These are phyloP conservation scores for Morpho deidamia DNA, from an alignment of 2,888 invertebrate genomes.

Conservation along the genomic window DNA sequence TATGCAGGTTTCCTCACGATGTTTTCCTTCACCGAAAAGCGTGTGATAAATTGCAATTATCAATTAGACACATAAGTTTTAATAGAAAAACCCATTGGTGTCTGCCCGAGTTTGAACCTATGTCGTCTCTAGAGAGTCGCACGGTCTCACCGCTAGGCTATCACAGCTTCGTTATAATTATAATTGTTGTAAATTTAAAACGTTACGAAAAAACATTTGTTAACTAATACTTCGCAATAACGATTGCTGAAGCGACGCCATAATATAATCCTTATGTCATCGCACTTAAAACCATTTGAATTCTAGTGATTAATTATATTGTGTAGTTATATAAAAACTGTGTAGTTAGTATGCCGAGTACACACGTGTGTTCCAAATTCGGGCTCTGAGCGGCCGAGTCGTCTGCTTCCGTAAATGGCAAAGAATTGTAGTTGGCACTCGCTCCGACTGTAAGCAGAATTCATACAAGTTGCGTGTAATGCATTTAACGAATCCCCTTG, in stretches of 20 bases:
- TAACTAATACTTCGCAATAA: too few relatives aligned
- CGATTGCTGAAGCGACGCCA: constrained; percentile 7
- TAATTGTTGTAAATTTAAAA: too few relatives aligned
- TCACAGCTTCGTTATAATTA: too few relatives aligned
- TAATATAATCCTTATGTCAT: constrained; percentile 29
- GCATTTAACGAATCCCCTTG: constrained; percentile 1
- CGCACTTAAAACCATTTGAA: constrained; percentile 27
- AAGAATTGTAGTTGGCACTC: constrained; percentile 10
- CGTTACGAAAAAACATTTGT: too few relatives aligned
- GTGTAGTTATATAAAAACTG: constrained; percentile 30
- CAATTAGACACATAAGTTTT: too few relatives aligned
- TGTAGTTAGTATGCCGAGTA: constrained; percentile 39
- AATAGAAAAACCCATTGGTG: too few relatives aligned
- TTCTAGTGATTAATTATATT: constrained; percentile 24
- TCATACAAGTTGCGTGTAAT: constrained; percentile 15
- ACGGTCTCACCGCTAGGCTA: too few relatives aligned
- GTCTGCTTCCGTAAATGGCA: constrained; percentile 19
- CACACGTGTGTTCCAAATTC: constrained; percentile 43
- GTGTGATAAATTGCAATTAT: too few relatives aligned
- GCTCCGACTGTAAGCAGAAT: constrained; percentile 5
- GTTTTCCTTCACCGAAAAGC: too few relatives aligned
- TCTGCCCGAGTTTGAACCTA: too few relatives aligned
- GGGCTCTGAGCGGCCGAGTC: constrained; percentile 32
- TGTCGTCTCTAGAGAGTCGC: too few relatives aligned
- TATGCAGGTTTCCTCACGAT: too few relatives aligned